Evolutionary conservation across 2,113 vertebrate species (phyloP).

Genomic region (Epinephelus cyanopodus): DNA sequence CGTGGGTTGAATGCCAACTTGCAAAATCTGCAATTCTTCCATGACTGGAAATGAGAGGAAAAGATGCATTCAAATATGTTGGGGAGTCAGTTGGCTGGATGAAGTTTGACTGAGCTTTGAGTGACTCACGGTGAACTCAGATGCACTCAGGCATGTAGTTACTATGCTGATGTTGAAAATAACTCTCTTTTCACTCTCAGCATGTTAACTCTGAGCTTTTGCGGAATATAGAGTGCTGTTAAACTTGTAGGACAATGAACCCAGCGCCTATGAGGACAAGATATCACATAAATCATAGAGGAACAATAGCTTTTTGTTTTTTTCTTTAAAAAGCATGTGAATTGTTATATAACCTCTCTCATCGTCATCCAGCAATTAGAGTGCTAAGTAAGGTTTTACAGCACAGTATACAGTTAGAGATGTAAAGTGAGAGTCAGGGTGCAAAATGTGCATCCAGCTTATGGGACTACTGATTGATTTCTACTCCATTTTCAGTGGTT

Average conservation of each 20-base stretch:
- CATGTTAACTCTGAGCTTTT: conserved; percentile 4
- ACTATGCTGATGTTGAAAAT: conserved; percentile 29
- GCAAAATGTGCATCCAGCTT: conserved; percentile 6
- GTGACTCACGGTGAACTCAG: conserved; percentile 30
- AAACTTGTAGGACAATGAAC: background rate
- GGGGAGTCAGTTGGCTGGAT: conserved; percentile 30
- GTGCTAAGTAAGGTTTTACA: conserved; percentile 11
- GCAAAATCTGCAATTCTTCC: conserved; percentile 41
- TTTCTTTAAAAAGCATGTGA: background rate
- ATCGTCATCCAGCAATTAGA: conserved; percentile 15
- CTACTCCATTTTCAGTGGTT: conserved; percentile 1
- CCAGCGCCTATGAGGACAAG: conserved; percentile 4
- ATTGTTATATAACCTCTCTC: background rate
- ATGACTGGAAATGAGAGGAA: conserved; percentile 19
- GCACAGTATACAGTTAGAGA: background rate
- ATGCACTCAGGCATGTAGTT: conserved; percentile 24
- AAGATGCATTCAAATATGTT: conserved; percentile 16
- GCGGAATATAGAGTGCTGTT: background rate
- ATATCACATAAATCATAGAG: conserved; percentile 13
- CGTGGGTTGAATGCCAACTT: conserved; percentile 15
- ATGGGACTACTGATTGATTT: conserved; percentile 18
- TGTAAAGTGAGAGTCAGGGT: conserved; percentile 6
- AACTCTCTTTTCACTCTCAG: background rate
- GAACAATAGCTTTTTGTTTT: conserved; percentile 13
- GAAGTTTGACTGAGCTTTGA: conserved; percentile 39